These are phyloP conservation scores for Smittia aterrima DNA, from an alignment of 2,888 invertebrate genomes.

Conservation along the genomic window DNA sequence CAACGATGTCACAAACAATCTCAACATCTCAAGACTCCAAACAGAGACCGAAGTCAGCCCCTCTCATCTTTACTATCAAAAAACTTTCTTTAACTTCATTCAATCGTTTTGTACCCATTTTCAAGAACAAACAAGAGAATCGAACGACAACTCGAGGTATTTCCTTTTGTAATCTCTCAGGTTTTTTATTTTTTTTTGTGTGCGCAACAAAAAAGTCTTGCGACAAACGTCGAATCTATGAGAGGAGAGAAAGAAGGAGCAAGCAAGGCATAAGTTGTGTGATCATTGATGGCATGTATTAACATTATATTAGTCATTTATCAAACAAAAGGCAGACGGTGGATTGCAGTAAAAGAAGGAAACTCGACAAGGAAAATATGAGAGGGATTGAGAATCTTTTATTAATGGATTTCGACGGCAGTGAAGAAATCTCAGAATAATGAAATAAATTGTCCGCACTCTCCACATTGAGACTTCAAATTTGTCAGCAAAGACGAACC, in stretches of 20 bases:
- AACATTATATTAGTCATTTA: conserved; percentile 27
- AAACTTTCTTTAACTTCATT: too few relatives aligned
- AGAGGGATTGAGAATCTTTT: conserved; percentile 12
- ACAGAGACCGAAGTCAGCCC: too few relatives aligned
- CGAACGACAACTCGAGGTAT: too few relatives aligned
- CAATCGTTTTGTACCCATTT: too few relatives aligned
- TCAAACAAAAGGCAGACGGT: conserved; percentile 23
- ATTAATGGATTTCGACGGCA: conserved; percentile 9
- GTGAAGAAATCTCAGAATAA: not conserved
- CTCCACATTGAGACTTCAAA: conserved; percentile 24
- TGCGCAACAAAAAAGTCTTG: not conserved
- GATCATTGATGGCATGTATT: conserved; percentile 27
- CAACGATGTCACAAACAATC: too few relatives aligned
- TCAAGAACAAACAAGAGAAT: too few relatives aligned
- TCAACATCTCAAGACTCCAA: too few relatives aligned
- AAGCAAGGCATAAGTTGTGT: not conserved
- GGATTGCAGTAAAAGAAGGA: not conserved
- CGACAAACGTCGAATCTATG: not conserved
- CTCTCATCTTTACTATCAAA: too few relatives aligned
- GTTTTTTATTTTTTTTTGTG: too few relatives aligned
- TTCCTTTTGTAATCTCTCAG: too few relatives aligned
- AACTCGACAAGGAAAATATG: not conserved
- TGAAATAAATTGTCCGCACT: conserved; percentile 39
- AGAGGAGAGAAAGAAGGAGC: not conserved
- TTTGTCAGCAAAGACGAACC: conserved; percentile 23